These are phyloP conservation scores for Zaprionus tsacasi DNA, from an alignment of 1,140 invertebrate genomes.

Conservation along the genomic window DNA sequence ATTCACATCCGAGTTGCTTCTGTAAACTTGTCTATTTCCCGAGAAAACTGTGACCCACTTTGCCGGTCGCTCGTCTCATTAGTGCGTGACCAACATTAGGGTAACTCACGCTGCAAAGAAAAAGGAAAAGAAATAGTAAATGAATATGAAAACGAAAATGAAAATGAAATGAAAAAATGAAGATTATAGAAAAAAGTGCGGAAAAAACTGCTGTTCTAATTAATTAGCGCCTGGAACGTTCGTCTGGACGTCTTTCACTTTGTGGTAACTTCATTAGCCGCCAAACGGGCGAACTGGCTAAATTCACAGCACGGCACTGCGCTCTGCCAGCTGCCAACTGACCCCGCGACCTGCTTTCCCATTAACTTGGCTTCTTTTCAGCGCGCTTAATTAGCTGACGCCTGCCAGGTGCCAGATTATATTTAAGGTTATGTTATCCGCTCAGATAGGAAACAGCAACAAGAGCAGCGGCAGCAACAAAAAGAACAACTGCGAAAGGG, in stretches of 20 bases:
- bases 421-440: conserved; percentile 49
- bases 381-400: conserved; percentile 58
- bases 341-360: conserved; percentile 22
- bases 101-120: conserved; percentile 9
- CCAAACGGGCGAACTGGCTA: background rate
- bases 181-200: conserved; percentile 7
- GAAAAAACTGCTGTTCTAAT: conserved; percentile 42
- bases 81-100: conserved; percentile 32
- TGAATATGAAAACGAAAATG: conserved; percentile 15
- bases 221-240: conserved; percentile 47
- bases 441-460: conserved; percentile 16
- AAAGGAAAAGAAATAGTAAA: conserved; percentile 7
- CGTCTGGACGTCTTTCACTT: conserved; percentile 58
- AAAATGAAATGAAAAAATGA: conserved; percentile 15
- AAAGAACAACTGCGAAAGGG: conserved; percentile 9
- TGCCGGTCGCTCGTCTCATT: conserved; percentile 20
- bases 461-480: background rate
- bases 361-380: conserved; percentile 37
- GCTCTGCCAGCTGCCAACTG: conserved; percentile 13
- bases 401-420: conserved; percentile 39
- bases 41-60: conserved; percentile 15
- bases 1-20: background rate
- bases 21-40: background rate
- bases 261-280: conserved; percentile 53
- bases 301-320: conserved; percentile 1